Conservation (phyloP, 2,797 vertebrate genomes). For the Otus scops region DNA sequence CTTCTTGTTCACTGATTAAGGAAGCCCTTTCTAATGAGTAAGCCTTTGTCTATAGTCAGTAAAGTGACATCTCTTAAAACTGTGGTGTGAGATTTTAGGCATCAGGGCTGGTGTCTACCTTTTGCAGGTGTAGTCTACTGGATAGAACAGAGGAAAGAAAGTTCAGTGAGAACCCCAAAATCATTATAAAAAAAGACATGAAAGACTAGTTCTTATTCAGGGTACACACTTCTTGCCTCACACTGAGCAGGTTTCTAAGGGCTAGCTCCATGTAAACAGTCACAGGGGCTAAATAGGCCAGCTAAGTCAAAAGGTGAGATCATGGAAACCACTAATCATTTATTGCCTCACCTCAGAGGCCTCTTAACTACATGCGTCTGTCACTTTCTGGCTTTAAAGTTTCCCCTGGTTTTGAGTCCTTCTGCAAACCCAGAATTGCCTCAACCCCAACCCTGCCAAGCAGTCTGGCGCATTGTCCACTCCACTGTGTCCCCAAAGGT, state of each 20-base stretch:
- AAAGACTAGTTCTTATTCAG: neutral
- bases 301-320: slow-evolving; percentile 48
- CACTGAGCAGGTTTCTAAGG: neutral
- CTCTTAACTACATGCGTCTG: neutral
- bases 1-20: neutral
- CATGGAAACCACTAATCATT: slow-evolving; percentile 46
- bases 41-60: neutral
- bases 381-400: neutral
- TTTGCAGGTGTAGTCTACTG: neutral
- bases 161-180: neutral
- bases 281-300: neutral
- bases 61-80: neutral
- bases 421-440: neutral
- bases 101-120: neutral
- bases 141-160: neutral
- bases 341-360: slow-evolving; percentile 14
- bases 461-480: neutral
- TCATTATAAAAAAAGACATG: rapidly evolving
- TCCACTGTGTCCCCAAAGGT: neutral
- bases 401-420: neutral
- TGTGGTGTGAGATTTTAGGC: neutral
- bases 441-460: neutral
- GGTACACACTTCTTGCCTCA: neutral
- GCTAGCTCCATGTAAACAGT: neutral
- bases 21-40: neutral